Base-by-base conservation (phyloP, 2,113 vertebrate species). In the Ascaphus truei region DNA sequence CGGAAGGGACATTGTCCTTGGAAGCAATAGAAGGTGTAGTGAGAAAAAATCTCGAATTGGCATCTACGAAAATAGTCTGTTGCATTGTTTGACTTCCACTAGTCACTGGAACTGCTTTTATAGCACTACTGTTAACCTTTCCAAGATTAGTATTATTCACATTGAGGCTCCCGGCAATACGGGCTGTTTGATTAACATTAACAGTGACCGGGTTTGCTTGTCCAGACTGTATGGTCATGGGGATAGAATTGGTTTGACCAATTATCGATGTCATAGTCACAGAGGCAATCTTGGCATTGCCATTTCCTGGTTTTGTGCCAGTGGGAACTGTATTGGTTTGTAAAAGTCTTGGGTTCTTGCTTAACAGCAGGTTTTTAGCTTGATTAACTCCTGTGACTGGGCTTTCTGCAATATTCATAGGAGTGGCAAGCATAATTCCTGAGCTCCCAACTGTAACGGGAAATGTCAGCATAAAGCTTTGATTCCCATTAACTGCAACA, bases 391-490 rank as follows among this genome's bases (percentile, higher is more conserved):
- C 65, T 5, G 52, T 10, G 26, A 68, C 31, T n/a, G 47, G 53
- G 20, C 48, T 68, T 36, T 68, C 65, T 6, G 52, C 12, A 48
- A 68, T 57, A 58, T 68, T 68, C 11, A 69, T 11, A 1, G 66
- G 66, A 4, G 66, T 60, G 5, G 66, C 66, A 2, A 69, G 56
- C 56, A 69, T 16, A 8, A 69, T 60, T 15, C 66, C 66, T 5
- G 66, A 69, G 34, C 56, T 60, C 13, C 66, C 56, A 1, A 69
- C 45, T 1, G 55, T 39, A 16, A 68, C 66, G 2, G 66, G 66
- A 20, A 68, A 60, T 2, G 66, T 69, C 7, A 59, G 22, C 66
- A 69, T 58, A 20, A 69, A 51, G 57, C 53, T 69, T 16, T 59
- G 56, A 50, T 69, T 69, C 20, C 55, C 45, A 25, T 57, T 68